A percentile compares a stretch with the other conserved stretches of the same genome.
Evolutionary conservation across 2,888 invertebrate genomes (phyloP).

Genomic region (Chymomyza caudatula): DNA sequence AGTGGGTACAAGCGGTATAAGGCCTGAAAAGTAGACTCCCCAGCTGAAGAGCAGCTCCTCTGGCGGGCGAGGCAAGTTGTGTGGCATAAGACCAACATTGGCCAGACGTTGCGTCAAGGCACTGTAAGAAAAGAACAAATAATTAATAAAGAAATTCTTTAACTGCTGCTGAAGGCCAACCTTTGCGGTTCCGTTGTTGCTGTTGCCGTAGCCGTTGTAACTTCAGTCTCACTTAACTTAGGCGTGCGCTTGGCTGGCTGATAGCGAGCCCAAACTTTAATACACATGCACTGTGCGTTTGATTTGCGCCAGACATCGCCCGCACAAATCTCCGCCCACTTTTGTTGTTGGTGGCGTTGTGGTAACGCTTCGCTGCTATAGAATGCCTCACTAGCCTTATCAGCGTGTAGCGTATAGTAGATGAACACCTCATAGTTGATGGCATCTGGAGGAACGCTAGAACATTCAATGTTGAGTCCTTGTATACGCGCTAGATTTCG

Average conservation of each 20-base stretch:
- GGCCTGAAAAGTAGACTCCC: constrained; percentile 91
- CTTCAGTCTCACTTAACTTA: background rate
- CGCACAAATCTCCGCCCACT: constrained; percentile 89
- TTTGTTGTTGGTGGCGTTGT: constrained; percentile 83
- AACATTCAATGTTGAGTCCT: constrained; percentile 80
- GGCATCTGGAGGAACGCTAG: constrained; percentile 10
- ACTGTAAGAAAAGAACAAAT: constrained; percentile 24
- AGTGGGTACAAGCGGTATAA: constrained; percentile 81
- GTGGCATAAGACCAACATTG: constrained; percentile 39
- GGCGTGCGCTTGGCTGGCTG: constrained; percentile 16
- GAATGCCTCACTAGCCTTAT: constrained; percentile 89
- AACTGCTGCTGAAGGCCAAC: constrained; percentile 6
- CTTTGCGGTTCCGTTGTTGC: constrained; percentile 9
- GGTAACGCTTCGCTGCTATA: constrained; percentile 88
- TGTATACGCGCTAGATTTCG: constrained; percentile 88
- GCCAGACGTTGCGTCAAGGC: constrained; percentile 44
- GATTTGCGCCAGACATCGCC: constrained; percentile 80
- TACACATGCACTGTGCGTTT: constrained; percentile 75
- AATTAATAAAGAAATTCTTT: background rate
- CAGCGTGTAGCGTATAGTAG: constrained; percentile 89
- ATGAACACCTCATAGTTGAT: constrained; percentile 78
- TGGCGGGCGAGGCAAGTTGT: constrained; percentile 48
- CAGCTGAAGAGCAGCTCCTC: constrained; percentile 86
- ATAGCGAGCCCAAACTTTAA: constrained; percentile 75
- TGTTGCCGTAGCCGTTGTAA: background rate